Base-by-base conservation (phyloP, 1,140 invertebrate species). In the Orussus abietinus region DNA sequence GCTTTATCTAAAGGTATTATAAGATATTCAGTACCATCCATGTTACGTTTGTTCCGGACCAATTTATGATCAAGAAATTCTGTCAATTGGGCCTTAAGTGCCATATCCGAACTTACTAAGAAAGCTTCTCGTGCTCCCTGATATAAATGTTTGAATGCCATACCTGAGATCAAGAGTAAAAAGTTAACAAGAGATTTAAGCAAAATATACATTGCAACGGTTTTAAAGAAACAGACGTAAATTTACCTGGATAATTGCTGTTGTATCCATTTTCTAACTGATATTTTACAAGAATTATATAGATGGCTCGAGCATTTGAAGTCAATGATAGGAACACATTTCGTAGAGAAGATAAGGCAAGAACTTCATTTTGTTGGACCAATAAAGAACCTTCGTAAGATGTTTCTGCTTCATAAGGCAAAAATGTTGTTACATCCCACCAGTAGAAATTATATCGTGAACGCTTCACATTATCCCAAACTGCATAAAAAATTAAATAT, bases 11-110 rank as follows among this genome's bases (percentile, higher is more conserved):
- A 79, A 5, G 90, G 88, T 65, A 96, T 90, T 3, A 78, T 57
- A 6, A 95, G 69, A 58, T 86, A 81, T 64, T 96, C 91, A 30
- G 80, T 79, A 20, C 90, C 89, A 67, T 92, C 90, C 10, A 75
- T 66, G 38, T 80, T 85, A 51, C 88, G 81, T 59, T 86, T 88
- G 11, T 79, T 81, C 66, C 84, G 86, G 1, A 96, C 80, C 35
- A 97, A 75, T 64, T 93, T 91, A 66, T 97, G 94, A 71, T 97
- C 92, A 30, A 88, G 75, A 67, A 96, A 97, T 75, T 97, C 94
- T 1, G 86, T 92, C 2, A 97, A 72, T 56, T 96, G 92, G 3
- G 90, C 83, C 47, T 90, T 77, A 19, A 97, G 64, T 1, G 88
- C 90, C 7, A 87, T 73, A 72, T 96, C 92, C 3, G 89, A 90